Percentiles rank a stretch among this genome's conserved stretches.
Evolutionary conservation across 2,113 vertebrate genomes (phyloP).

Genomic region (Zapornia atra): DNA sequence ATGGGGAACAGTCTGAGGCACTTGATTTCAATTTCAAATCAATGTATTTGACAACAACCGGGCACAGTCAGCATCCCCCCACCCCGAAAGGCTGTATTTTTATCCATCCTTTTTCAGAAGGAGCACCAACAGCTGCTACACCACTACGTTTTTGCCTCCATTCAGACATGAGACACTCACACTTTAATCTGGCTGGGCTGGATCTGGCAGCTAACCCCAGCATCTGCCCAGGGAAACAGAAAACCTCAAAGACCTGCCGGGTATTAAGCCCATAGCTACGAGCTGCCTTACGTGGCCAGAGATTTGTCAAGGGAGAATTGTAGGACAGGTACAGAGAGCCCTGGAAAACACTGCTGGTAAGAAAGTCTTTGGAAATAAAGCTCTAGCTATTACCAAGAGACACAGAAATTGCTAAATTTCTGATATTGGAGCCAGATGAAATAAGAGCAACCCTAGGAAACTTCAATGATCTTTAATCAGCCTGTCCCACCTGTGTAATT

Average conservation of each 20-base stretch:
- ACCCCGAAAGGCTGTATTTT: not conserved
- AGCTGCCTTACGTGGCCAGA: rapidly evolving
- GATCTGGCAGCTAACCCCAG: not conserved
- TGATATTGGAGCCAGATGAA: not conserved
- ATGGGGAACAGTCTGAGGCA: not conserved
- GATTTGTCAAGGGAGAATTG: not conserved
- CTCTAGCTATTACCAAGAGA: not conserved
- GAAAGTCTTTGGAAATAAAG: not conserved
- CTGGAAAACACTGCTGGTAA: not conserved
- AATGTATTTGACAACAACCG: not conserved
- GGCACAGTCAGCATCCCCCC: not conserved
- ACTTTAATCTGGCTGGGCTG: not conserved
- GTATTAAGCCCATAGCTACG: not conserved
- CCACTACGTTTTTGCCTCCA: not conserved
- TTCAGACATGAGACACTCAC: not conserved
- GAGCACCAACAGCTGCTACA: not conserved
- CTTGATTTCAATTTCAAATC: not conserved
- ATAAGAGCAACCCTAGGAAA: not conserved
- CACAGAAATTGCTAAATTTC: not conserved
- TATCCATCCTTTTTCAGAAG: not conserved
- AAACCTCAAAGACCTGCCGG: not conserved
- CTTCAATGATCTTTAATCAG: not conserved
- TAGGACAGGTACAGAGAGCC: not conserved
- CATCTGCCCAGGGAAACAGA: not conserved
- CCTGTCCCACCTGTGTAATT: not conserved